Evolutionary conservation across 2,888 invertebrate species (phyloP).

Genomic region (Apoda limacodes): DNA sequence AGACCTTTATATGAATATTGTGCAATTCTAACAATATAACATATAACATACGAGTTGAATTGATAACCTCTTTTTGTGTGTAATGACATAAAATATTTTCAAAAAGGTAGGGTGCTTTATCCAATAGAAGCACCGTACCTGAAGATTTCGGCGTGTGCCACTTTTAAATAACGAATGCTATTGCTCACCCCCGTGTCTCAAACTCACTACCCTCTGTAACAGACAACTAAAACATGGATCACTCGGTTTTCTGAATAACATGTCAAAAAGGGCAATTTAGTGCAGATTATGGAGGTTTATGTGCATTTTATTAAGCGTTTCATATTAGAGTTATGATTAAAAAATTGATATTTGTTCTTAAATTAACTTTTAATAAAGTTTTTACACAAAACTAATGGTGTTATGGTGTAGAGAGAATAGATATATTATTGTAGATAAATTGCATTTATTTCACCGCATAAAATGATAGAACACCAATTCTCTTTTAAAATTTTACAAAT

Average conservation of each 20-base stretch:
- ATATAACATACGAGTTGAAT: no score
- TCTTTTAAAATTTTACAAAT: no score
- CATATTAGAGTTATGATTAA: constrained; percentile 48
- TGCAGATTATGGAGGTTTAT: constrained; percentile 39
- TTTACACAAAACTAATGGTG: no score
- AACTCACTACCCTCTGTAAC: constrained; percentile 24
- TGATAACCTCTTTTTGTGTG: no score
- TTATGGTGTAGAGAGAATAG: constrained; percentile 39
- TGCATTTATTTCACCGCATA: no score
- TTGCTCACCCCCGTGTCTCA: constrained; percentile 33
- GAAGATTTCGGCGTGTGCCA: constrained; percentile 45
- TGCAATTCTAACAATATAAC: no score
- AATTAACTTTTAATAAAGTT: no score
- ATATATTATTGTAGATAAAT: constrained; percentile 29
- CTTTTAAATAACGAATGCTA: constrained; percentile 31
- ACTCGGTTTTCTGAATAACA: constrained; percentile 45
- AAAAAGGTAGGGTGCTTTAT: no score
- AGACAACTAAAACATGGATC: constrained; percentile 45
- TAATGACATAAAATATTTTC: no score
- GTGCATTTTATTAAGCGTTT: constrained; percentile 60
- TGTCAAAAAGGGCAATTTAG: constrained; percentile 64
- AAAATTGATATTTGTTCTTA: no score
- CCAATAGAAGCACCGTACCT: constrained; percentile 36
- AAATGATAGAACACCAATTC: no score
- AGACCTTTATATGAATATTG: no score